These are phyloP conservation scores for Manis crassicaudata DNA, from an alignment of 2,797 vertebrate species.

Conservation along the genomic window DNA sequence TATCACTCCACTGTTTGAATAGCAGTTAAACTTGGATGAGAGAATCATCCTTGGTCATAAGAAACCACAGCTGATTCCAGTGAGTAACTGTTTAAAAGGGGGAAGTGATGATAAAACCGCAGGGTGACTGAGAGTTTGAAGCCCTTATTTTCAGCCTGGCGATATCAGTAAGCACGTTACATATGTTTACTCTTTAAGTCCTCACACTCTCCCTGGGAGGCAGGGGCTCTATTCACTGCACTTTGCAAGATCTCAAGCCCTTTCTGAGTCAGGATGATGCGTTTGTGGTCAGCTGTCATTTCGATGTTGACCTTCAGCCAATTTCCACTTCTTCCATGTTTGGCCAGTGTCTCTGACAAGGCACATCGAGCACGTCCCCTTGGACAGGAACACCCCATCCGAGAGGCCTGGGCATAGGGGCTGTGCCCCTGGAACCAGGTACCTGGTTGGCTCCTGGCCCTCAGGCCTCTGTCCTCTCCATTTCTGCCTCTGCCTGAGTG, in stretches of 20 bases:
- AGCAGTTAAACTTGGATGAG: background rate
- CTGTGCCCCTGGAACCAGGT: background rate
- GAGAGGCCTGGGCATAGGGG: background rate
- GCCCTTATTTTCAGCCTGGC: background rate
- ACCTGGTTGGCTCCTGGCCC: background rate
- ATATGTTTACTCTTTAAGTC: background rate
- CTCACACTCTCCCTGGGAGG: background rate
- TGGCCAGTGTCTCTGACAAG: background rate
- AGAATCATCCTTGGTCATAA: background rate
- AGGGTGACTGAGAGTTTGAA: background rate
- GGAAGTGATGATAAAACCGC: too few species aligned
- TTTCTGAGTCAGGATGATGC: background rate
- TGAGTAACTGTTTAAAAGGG: background rate
- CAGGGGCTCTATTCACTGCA: background rate
- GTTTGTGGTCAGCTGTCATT: background rate
- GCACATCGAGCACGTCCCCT: accelerated
- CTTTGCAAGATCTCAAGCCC: background rate
- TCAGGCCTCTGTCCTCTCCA: accelerated
- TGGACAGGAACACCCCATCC: background rate
- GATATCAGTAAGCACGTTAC: too few species aligned
- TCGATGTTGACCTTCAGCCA: background rate
- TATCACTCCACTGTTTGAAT: background rate
- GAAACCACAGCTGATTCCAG: background rate
- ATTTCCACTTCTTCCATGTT: background rate
- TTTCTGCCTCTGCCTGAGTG: background rate